Evolutionary conservation across 2,113 vertebrate genomes (phyloP).

Genomic region (Anolis sagrei): DNA sequence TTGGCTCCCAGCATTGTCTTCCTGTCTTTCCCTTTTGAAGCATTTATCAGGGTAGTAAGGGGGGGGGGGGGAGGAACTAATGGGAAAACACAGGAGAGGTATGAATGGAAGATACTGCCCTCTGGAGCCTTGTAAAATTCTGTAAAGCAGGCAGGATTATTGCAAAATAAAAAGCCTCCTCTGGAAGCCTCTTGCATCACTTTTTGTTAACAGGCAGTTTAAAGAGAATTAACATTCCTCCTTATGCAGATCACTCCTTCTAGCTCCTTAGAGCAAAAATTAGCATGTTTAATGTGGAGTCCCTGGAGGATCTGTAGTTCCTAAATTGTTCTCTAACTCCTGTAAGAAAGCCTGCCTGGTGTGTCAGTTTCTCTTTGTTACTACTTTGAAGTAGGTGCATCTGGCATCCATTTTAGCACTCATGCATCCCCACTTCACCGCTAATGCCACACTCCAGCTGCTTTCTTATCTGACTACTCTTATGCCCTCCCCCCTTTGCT

Average conservation of each 20-base stretch:
- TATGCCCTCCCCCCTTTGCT: neutral
- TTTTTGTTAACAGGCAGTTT: neutral
- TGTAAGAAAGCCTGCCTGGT: neutral
- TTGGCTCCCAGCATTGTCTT: neutral
- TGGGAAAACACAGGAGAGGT: neutral
- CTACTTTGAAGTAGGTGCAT: neutral
- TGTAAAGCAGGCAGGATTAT: neutral
- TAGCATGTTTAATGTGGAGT: constrained; percentile 25
- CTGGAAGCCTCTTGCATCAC: neutral
- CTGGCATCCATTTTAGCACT: neutral
- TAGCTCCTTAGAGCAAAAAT: constrained; percentile 18
- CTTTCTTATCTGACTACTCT: neutral
- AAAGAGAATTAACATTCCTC: constrained; percentile 11
- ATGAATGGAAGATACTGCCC: neutral
- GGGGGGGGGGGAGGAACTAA: neutral
- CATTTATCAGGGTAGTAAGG: neutral
- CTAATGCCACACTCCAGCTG: too few species aligned
- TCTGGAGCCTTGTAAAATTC: neutral
- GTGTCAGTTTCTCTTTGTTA: neutral
- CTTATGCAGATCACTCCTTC: constrained; percentile 31
- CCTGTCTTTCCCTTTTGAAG: neutral
- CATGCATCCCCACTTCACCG: neutral
- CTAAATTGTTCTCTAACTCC: neutral
- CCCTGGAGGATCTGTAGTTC: constrained; percentile 5
- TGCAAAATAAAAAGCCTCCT: neutral